Conservation (phyloP, 2,113 vertebrate genomes). For the Cololabis saira region DNA sequence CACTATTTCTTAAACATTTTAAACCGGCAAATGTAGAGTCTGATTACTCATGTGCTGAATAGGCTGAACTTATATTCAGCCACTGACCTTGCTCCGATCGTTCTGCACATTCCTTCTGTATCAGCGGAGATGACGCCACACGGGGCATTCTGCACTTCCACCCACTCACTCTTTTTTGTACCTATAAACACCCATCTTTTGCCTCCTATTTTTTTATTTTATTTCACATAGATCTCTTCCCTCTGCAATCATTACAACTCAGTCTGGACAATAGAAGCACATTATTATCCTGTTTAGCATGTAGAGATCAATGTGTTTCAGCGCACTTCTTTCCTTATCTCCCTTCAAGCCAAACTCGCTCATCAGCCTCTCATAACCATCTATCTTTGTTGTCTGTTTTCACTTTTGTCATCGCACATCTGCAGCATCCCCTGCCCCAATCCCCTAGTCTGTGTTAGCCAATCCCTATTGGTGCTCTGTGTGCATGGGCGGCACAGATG, state of each 20-base stretch:
- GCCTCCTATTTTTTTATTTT: conserved; percentile 13
- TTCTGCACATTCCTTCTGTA: conserved; percentile 62
- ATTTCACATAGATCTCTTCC: conserved; percentile 38
- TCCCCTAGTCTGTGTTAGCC: conserved; percentile 70
- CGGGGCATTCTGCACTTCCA: conserved; percentile 21
- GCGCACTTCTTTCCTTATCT: conserved; percentile 59
- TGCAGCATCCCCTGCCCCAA: conserved; percentile 59
- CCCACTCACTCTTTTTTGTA: conserved; percentile 23
- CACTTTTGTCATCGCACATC: conserved; percentile 30
- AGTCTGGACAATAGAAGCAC: conserved; percentile 64
- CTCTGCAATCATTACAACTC: conserved; percentile 54
- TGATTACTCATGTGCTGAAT: conserved; percentile 68
- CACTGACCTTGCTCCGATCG: conserved; percentile 55
- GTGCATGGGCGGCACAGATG: conserved; percentile 77
- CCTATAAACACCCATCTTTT: conserved; percentile 20
- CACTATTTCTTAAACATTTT: conserved; percentile 54
- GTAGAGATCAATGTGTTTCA: conserved; percentile 42
- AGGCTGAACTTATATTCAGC: conserved; percentile 56
- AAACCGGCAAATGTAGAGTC: conserved; percentile 50
- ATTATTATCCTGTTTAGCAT: conserved; percentile 48
- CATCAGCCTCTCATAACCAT: conserved; percentile 15
- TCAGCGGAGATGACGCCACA: conserved; percentile 30
- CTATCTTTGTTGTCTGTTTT: conserved; percentile 30
- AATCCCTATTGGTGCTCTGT: conserved; percentile 81
- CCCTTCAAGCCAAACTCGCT: conserved; percentile 34